Evolutionary conservation across 2,113 vertebrate species (phyloP).

Genomic region (Gavia stellata): DNA sequence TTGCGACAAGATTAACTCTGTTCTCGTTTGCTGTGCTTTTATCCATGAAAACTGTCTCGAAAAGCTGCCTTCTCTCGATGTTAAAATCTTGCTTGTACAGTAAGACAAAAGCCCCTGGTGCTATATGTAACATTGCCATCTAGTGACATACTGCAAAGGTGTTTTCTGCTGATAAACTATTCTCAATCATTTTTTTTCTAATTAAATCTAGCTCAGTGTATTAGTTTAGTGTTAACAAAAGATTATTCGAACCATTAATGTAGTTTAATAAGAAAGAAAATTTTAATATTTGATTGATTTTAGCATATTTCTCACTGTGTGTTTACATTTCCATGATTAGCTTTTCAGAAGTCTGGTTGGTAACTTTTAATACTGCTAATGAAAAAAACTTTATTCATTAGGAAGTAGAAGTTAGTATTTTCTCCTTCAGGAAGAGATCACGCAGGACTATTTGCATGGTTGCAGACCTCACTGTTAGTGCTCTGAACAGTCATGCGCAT

Average conservation of each 20-base stretch:
- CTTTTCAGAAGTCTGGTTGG: background rate
- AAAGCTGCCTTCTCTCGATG: background rate
- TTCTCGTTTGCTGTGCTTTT: background rate
- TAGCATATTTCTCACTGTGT: background rate
- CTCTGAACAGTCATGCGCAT: background rate
- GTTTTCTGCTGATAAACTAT: background rate
- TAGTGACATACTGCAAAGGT: background rate
- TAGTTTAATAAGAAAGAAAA: background rate
- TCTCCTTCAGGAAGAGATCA: background rate
- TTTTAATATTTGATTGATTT: background rate
- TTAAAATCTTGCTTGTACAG: background rate
- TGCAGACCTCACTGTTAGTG: background rate
- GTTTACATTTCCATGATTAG: background rate
- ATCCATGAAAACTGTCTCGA: background rate
- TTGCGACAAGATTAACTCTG: background rate
- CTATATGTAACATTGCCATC: slow-evolving; percentile 22
- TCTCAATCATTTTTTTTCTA: background rate
- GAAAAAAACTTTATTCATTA: background rate
- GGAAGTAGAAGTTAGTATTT: background rate
- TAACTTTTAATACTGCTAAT: background rate
- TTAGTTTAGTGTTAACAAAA: background rate
- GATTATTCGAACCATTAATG: background rate
- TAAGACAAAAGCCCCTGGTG: rapidly evolving
- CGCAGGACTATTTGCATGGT: background rate
- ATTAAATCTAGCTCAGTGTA: background rate